A percentile compares a stretch with the other conserved stretches of the same genome.
Conservation (phyloP, 2,888 invertebrate genomes). For the Caenorhabditis becei region DNA sequence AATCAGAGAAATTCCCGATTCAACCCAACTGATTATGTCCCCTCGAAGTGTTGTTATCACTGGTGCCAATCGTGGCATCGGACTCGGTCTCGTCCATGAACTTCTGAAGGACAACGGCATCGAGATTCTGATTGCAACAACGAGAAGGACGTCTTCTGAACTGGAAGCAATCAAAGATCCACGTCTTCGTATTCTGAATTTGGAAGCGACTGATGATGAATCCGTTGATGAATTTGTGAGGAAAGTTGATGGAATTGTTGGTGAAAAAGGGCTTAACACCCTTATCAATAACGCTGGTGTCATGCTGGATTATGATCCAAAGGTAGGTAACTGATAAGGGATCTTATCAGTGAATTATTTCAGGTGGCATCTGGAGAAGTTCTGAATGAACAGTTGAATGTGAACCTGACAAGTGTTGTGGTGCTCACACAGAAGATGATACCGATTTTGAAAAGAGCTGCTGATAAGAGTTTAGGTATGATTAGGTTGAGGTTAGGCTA, state of each 20-base stretch:
- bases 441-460: neutral
- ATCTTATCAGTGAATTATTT: too few relatives aligned
- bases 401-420: slow-evolving; percentile 1
- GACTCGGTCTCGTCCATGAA: slow-evolving; percentile 90
- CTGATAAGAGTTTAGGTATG: too few relatives aligned
- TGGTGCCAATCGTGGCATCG: slow-evolving; percentile 92
- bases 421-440: slow-evolving; percentile 11
- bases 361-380: too few relatives aligned
- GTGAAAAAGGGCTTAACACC: slow-evolving; percentile 23
- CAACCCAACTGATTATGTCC: too few relatives aligned
- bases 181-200: slow-evolving; percentile 54
- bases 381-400: slow-evolving; percentile 15
- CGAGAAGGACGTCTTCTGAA: slow-evolving; percentile 85
- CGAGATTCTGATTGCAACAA: slow-evolving; percentile 89
- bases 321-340: neutral
- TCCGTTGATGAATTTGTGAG: slow-evolving; percentile 55
- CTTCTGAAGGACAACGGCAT: slow-evolving; percentile 84
- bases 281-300: slow-evolving; percentile 58
- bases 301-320: neutral
- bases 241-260: slow-evolving; percentile 31
- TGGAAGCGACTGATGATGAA: slow-evolving; percentile 59
- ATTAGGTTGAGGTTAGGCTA: too few relatives aligned
- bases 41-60: slow-evolving; percentile 87
- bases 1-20: too few relatives aligned
- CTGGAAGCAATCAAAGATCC: slow-evolving; percentile 25